These are phyloP conservation scores for Poecilia velifera DNA, from an alignment of 2,797 vertebrate genomes.

Conservation along the genomic window DNA sequence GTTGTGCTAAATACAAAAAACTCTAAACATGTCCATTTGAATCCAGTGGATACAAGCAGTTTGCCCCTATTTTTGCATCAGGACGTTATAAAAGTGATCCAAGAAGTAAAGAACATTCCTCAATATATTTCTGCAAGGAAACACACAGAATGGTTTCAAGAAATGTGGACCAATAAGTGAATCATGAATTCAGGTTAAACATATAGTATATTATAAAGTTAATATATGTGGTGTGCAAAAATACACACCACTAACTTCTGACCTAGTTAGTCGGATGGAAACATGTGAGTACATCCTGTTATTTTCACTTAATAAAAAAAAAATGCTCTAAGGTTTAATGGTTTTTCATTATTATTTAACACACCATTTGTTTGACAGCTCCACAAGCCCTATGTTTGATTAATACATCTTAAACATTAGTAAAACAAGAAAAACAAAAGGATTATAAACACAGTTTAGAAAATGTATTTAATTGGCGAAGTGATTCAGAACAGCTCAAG, in stretches of 20 bases:
- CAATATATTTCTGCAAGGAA: neutral
- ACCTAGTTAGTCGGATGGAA: neutral
- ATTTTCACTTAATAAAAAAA: neutral
- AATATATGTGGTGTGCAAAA: neutral
- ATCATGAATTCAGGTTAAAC: neutral
- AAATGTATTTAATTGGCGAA: neutral
- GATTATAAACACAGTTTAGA: neutral
- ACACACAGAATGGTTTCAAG: neutral
- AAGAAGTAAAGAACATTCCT: neutral
- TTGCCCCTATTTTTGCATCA: neutral
- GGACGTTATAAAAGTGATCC: too few species aligned
- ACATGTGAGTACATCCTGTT: neutral
- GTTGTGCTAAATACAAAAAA: neutral
- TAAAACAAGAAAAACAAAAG: neutral
- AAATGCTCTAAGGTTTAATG: neutral
- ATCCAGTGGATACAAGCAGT: neutral
- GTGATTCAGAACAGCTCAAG: neutral
- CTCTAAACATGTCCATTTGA: neutral
- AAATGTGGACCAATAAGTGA: neutral
- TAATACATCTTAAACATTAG: neutral
- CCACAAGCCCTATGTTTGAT: neutral
- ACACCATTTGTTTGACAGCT: neutral
- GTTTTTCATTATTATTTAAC: neutral
- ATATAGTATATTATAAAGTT: neutral
- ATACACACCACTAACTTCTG: neutral